Evolutionary conservation across 2,113 vertebrate genomes (phyloP), one percentile per base, ranked within the genome.

Genomic region (Pelmatolapia mariae): DNA sequence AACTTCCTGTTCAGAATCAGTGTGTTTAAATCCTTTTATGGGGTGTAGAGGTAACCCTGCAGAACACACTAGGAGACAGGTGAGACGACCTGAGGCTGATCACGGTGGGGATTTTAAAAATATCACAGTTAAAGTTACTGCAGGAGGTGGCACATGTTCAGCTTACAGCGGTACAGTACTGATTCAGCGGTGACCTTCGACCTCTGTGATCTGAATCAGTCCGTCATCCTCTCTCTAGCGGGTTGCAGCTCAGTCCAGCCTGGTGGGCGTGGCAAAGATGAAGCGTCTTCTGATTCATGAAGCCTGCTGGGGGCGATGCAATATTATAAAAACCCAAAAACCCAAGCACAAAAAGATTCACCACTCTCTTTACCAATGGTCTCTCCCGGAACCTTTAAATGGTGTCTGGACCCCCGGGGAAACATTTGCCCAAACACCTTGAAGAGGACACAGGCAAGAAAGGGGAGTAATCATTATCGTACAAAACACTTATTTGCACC

Each of bases 371-470:
- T 0, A 29, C 7, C 54, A 0, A 0, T 5, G 56, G 56, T 3
- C 24, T 29, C 24, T 57, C 24, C 56, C 1, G 1, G 56, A 57
- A 57, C 4, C 56, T 57, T 57, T 57, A 57, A 9, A 57, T 57
- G 56, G 24, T 57, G 56, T 57, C 13, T 16, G 56, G 24, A 29
- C 56, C 13, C 1, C 13, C 2, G 0, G 7, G 53, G 13, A 57
- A 57, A 29, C 54, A 57, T 29, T 57, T 57, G 54, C 24, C 13
- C 24, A 29, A 57, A 57, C 56, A 57, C 24, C 56, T 57, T 57
- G 7, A 16, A 29, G 56, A 29, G 56, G 24, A 57, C 56, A 57
- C 24, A 16, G 24, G 56, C 24, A 16, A 57, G 13, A 57, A 29
- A 57, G 24, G 56, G 1, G 56, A 57, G 24, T 57, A 57, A 57